Base-by-base conservation (phyloP, 2,113 vertebrate species). In the Leptobrachium ailaonicum region DNA sequence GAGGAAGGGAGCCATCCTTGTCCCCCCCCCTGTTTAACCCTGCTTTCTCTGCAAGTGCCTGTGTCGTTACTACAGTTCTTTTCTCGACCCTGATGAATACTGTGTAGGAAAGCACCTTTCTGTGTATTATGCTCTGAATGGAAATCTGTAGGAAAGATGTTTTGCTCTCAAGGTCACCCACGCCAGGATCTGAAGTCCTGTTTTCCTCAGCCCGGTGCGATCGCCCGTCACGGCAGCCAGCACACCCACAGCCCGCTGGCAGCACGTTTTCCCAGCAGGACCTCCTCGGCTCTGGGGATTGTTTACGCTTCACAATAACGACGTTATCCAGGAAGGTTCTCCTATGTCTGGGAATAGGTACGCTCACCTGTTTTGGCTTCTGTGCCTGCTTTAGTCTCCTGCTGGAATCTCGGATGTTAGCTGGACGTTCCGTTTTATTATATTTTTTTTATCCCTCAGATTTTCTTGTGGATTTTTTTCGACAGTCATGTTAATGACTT, bases 291-390 rank as follows among this genome's bases (percentile, higher is more conserved):
- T 2, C 60, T n/a, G n/a, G n/a, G 8, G 64, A 41, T 66, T 66
- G 40, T 41, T 66, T 41, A 2, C 41, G 11, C 6, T 6, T 66
- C 64, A 66, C 64, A n/a, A 66, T 4, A n/a, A 3, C 32, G n/a
- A 40, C 41, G 64, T 66, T 66, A 6, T 66, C 20, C 64, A 66
- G 64, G 64, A 66, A 62, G n/a, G 11, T 62, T 32, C 20, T 62
- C 60, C 11, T 10, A 62, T 85, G 71, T 80, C 81, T 82, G 71
- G 53, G 69, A 78, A 80, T 84, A 73, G 53, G 56, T 82, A 75
- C 71, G 70, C 71, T 62, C 60, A 62, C 11, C 1, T 13, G n/a
- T 12, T 14, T 62, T 62, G 60, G 20, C 20, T 62, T 62, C 2
- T 62, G 60, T 13, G 10, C 60, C 14, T 10, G 2, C 60, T 8